Percentiles rank a stretch among this genome's conserved stretches.
Conservation (phyloP, 1,140 invertebrate genomes). For the Trichomalopsis sarcophagae region DNA sequence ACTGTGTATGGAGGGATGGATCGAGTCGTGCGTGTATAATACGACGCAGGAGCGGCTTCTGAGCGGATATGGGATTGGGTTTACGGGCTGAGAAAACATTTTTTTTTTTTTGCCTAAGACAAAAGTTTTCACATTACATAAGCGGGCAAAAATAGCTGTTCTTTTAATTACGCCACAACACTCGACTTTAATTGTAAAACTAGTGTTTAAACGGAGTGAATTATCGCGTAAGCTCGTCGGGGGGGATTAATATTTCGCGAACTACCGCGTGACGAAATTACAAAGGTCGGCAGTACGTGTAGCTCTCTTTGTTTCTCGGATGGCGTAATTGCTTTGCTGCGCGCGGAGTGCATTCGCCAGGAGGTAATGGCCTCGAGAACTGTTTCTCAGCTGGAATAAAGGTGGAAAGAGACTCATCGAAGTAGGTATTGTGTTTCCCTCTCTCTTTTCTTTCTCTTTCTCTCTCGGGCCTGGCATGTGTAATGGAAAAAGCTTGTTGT, state of each 20-base stretch:
- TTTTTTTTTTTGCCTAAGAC: no score
- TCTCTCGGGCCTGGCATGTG: constrained; percentile 2
- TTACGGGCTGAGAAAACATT: no score
- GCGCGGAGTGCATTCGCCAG: background rate
- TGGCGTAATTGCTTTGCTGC: background rate
- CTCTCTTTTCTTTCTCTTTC: background rate
- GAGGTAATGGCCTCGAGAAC: constrained; percentile 13
- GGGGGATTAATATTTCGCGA: constrained; percentile 1
- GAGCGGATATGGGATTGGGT: no score
- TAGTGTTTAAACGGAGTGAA: background rate
- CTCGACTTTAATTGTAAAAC: no score
- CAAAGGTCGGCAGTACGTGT: background rate
- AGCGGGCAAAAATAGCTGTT: background rate
- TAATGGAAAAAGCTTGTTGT: constrained; percentile 14
- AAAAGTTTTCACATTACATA: no score
- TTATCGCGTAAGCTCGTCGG: background rate
- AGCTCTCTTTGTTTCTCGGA: constrained; percentile 10
- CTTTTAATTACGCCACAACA: background rate
- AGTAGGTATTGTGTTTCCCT: background rate
- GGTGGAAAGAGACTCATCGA: constrained; percentile 1
- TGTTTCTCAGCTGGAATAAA: background rate
- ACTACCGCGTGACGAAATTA: background rate
- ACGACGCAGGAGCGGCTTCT: no score
- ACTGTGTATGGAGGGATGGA: background rate
- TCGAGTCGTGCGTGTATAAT: background rate